These are phyloP conservation scores for Neopipo cinnamomea DNA, from an alignment of 2,113 vertebrate species.

Conservation along the genomic window DNA sequence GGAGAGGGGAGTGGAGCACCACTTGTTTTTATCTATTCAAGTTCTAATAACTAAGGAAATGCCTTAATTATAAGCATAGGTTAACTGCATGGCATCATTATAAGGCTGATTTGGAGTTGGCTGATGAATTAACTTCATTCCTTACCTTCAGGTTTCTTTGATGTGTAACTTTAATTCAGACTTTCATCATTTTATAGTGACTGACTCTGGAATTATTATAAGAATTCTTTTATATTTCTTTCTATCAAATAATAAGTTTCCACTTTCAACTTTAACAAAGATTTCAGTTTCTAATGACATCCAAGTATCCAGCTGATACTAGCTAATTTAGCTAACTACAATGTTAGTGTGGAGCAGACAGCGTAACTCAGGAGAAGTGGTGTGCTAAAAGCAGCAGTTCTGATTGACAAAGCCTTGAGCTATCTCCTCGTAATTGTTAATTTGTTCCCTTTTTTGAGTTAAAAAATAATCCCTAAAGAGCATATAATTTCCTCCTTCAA, in stretches of 20 bases:
- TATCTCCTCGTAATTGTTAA: background rate
- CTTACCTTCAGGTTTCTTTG: conserved; percentile 23
- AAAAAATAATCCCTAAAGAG: background rate
- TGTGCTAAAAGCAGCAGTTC: background rate
- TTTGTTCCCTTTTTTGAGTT: background rate
- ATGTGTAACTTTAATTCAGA: conserved; percentile 4
- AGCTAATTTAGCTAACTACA: background rate
- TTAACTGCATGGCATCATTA: background rate
- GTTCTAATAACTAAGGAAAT: background rate
- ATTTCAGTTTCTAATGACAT: conserved; percentile 7
- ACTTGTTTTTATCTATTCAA: background rate
- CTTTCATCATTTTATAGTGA: background rate
- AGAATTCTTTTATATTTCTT: background rate
- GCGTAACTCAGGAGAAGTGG: background rate
- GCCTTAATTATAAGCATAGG: background rate
- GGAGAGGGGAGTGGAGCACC: too few species aligned
- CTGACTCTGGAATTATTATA: background rate
- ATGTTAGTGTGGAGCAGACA: background rate
- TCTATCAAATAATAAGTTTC: background rate
- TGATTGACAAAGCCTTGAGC: background rate
- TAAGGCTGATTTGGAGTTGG: background rate
- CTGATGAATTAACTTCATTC: conserved; percentile 7
- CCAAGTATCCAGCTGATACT: background rate
- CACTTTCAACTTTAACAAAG: background rate
- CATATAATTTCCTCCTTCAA: background rate